Base-by-base conservation (phyloP, 2,797 vertebrate genomes). In the Eleutherodactylus coqui region DNA sequence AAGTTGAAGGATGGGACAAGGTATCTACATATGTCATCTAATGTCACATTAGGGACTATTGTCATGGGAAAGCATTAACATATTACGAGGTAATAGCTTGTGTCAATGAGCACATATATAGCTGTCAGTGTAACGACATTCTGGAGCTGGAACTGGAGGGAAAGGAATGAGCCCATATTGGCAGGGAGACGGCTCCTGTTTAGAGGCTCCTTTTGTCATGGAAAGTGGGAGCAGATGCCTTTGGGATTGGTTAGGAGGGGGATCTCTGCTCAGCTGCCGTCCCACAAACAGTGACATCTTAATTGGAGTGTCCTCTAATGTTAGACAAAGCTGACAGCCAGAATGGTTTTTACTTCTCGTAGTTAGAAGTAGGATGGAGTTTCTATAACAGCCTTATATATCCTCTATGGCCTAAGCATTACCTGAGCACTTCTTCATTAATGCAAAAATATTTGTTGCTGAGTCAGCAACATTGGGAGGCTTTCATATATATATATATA, bases 181-280 rank as follows among this genome's bases (percentile, higher is more conserved):
- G 86, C 78, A 89, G 77, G 49, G 41, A 34, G 3, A 16, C 14
- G 64, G 72, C 84, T 77, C 32, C 73, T 32, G 45, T 58, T 45
- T 79, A 78, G 29, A 83, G 69, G 21, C 79, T 47, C n/a, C 86
- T 76, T 84, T 87, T 87, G 41, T 49, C 58, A 89, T 73, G 88
- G 70, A 81, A 89, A 86, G 43, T 82, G 76, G 88, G 85, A 89
- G 89, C 45, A 0, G 84, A 85, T 82, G 84, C 79, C 75, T 87
- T 79, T 70, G 82, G 82, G 77, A 73, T 78, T 43, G 77, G 87
- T 51, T 51, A 49, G 81, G 86, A 67, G 75, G 82, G 69, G 70
- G 41, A 51, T 55, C 27, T 72, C 77, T 87, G 84, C 89, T 90
- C 92, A 91, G 90, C 90, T 92, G 89, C 90, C 89, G 90, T 29